A percentile compares a stretch with the other conserved stretches of the same genome.
phyloP scores from a whole-genome alignment of 2,113 vertebrate species.

The Anolis sagrei region DNA sequence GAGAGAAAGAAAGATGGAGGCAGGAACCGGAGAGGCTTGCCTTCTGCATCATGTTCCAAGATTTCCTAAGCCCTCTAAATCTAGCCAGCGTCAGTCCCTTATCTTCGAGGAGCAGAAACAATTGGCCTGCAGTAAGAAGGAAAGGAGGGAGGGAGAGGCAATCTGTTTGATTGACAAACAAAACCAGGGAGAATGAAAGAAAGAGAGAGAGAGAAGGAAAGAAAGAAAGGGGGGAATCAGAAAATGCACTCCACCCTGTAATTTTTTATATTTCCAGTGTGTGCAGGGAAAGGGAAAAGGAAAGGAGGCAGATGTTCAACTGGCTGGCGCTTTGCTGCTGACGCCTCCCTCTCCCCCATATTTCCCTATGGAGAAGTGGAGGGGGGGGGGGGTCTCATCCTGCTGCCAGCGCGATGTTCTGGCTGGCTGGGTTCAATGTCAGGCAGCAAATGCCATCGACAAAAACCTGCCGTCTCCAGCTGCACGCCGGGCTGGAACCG shows the following conservation, averaged over 20 bases:
- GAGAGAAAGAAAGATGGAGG: slow-evolving; percentile 33
- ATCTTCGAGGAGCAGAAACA: slow-evolving; percentile 76
- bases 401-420: slow-evolving; percentile 67
- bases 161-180: slow-evolving; percentile 77
- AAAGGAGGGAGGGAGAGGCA: slow-evolving; percentile 68
- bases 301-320: slow-evolving; percentile 62
- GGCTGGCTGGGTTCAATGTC: slow-evolving; percentile 70
- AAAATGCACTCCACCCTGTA: too few relatives aligned
- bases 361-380: slow-evolving; percentile 34
- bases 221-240: too few relatives aligned
- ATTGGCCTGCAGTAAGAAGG: slow-evolving; percentile 57
- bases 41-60: slow-evolving; percentile 47
- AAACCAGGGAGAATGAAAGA: too few relatives aligned
- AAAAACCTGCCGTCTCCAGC: slow-evolving; percentile 8
- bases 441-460: slow-evolving; percentile 67
- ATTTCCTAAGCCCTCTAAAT: slow-evolving; percentile 65
- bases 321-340: slow-evolving; percentile 64
- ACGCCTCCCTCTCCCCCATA: slow-evolving; percentile 55
- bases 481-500: slow-evolving; percentile 25
- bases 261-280: slow-evolving; percentile 24
- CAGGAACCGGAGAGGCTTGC: slow-evolving; percentile 43
- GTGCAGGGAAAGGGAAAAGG: slow-evolving; percentile 67
- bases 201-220: neutral
- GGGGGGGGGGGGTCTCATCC: too few relatives aligned
- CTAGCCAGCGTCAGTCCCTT: slow-evolving; percentile 70